These are phyloP conservation scores for Hydrocynus forskahlii DNA, from an alignment of 2,797 vertebrate species.

Conservation along the genomic window DNA sequence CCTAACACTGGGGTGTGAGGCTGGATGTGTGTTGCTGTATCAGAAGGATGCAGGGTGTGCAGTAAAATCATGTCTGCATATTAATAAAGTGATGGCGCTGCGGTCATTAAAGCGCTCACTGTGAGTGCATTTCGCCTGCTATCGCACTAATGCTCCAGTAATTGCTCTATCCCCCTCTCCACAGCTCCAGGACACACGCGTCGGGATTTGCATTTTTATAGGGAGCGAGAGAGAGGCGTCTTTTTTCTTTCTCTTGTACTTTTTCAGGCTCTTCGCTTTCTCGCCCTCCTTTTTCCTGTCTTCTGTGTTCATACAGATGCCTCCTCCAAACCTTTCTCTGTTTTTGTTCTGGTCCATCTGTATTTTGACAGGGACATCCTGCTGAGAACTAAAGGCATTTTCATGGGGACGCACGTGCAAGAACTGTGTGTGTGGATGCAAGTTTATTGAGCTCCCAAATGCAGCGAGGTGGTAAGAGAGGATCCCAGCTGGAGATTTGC, in stretches of 20 bases:
- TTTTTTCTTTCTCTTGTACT: slow-evolving; percentile 29
- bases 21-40: slow-evolving; percentile 20
- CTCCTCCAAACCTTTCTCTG: neutral
- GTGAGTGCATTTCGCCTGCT: slow-evolving; percentile 31
- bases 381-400: no score
- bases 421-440: no score
- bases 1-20: neutral
- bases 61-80: slow-evolving; percentile 29
- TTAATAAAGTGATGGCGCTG: slow-evolving; percentile 36
- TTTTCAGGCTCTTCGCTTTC: neutral
- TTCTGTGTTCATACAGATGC: neutral
- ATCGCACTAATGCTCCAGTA: slow-evolving; percentile 65
- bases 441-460: no score
- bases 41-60: slow-evolving; percentile 20
- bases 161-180: slow-evolving; percentile 61
- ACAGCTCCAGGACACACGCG: slow-evolving; percentile 50
- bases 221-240: slow-evolving; percentile 50
- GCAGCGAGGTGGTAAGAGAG: no score
- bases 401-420: no score
- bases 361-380: neutral
- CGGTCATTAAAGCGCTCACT: slow-evolving; percentile 56
- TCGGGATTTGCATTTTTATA: slow-evolving; percentile 77
- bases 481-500: no score
- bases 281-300: neutral
- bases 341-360: neutral